phyloP scores from a whole-genome alignment of 2,797 vertebrate genomes.

The Emydoidea blandingii region DNA sequence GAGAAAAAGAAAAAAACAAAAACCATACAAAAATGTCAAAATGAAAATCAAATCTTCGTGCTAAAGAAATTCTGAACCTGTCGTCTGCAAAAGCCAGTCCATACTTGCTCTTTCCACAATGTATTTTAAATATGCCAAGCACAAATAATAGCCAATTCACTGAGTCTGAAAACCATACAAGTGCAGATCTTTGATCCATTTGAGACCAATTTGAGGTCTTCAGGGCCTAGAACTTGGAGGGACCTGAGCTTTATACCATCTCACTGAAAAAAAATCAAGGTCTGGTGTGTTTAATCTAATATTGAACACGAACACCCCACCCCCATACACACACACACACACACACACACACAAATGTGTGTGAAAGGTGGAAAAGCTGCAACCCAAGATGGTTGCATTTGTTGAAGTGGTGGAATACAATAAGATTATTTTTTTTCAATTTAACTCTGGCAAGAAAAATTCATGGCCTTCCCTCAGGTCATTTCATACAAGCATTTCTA shows the following conservation, averaged over 20 bases:
- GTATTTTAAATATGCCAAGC: conserved; percentile 17
- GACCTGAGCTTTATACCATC: background rate
- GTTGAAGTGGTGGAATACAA: conserved; percentile 6
- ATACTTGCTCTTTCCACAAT: background rate
- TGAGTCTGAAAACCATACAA: conserved; percentile 35
- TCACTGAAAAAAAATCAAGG: background rate
- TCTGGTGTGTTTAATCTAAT: background rate
- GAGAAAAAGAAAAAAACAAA: background rate
- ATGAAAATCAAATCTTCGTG: background rate
- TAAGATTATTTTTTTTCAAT: background rate
- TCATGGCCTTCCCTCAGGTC: background rate
- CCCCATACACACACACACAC: too few species aligned
- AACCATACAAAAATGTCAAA: background rate
- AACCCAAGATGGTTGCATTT: background rate
- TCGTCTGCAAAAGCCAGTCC: background rate
- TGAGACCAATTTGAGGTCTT: conserved; percentile 66
- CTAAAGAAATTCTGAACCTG: background rate
- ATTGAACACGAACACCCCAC: background rate
- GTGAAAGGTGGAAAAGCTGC: background rate
- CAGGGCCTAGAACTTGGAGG: conserved; percentile 20
- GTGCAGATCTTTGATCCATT: conserved; percentile 20
- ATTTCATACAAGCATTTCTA: background rate
- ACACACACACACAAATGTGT: background rate
- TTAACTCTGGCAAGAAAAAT: background rate
- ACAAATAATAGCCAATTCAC: conserved; percentile 38